Evolutionary conservation across 2,888 invertebrate species (phyloP).

Genomic region (Sericinus montela): DNA sequence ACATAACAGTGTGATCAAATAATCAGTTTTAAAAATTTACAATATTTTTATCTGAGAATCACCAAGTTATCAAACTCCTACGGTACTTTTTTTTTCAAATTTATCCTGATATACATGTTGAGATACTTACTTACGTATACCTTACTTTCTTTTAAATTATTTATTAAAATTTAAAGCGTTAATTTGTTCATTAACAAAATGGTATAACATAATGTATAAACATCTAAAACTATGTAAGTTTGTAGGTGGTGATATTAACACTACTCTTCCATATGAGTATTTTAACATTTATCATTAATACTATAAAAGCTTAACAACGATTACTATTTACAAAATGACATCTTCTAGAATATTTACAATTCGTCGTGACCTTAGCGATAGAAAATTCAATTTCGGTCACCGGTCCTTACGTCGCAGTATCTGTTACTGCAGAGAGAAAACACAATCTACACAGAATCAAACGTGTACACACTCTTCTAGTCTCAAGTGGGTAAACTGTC

Average conservation of each 20-base stretch:
- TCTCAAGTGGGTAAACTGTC: slow-evolving; percentile 69
- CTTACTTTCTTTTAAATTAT: too few species aligned
- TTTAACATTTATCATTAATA: slow-evolving; percentile 55
- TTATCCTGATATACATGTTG: too few species aligned
- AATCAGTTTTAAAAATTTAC: too few species aligned
- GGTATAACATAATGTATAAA: not conserved
- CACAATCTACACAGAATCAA: slow-evolving; percentile 23
- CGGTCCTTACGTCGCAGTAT: slow-evolving; percentile 17
- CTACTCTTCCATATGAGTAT: slow-evolving; percentile 62
- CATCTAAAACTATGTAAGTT: not conserved
- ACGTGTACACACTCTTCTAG: slow-evolving; percentile 26
- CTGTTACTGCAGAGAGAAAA: slow-evolving; percentile 14
- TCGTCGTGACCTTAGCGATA: slow-evolving; percentile 11
- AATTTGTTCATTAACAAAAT: slow-evolving; percentile 11
- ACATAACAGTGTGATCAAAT: too few species aligned
- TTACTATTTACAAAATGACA: slow-evolving; percentile 13
- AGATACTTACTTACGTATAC: too few species aligned
- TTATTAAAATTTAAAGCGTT: slow-evolving; percentile 9
- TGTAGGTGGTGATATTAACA: slow-evolving; percentile 1
- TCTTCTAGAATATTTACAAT: slow-evolving; percentile 12
- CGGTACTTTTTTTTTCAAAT: too few species aligned
- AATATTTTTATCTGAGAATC: too few species aligned
- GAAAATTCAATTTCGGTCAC: slow-evolving; percentile 19
- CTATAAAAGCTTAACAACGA: slow-evolving; percentile 15
- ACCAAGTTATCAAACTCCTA: too few species aligned